Evolutionary conservation across 1,140 invertebrate species (phyloP).

Genomic region (Caenorhabditis brenneri): DNA sequence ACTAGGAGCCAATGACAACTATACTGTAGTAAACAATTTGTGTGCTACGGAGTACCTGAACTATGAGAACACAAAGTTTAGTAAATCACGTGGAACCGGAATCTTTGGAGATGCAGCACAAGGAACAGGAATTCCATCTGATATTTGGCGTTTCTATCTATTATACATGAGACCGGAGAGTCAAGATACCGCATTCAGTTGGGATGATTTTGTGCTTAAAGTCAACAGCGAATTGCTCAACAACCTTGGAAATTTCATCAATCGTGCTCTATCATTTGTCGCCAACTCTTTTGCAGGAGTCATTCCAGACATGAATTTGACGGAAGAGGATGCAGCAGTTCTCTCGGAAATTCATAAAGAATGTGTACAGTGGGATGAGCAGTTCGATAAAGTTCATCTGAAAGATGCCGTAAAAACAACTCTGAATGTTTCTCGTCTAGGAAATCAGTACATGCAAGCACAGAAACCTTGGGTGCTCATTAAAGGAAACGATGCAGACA

Average conservation of each 20-base stretch:
- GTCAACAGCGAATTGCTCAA: conserved; percentile 96
- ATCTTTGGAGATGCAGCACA: conserved; percentile 94
- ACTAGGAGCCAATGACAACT: conserved; percentile 82
- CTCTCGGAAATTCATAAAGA: conserved; percentile 77
- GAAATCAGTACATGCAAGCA: conserved; percentile 94
- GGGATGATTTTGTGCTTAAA: conserved; percentile 69
- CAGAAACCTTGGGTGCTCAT: conserved; percentile 92
- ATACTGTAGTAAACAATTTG: conserved; percentile 84
- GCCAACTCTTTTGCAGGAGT: conserved; percentile 82
- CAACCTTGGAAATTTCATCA: conserved; percentile 97
- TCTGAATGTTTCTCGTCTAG: conserved; percentile 84
- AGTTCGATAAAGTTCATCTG: conserved; percentile 75
- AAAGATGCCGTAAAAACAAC: conserved; percentile 86
- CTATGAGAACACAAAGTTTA: conserved; percentile 98
- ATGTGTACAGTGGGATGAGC: conserved; percentile 20
- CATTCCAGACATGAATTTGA: conserved; percentile 79
- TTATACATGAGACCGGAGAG: conserved; percentile 90
- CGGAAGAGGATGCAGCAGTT: conserved; percentile 79
- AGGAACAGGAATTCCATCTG: conserved; percentile 87
- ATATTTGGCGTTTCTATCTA: conserved; percentile 97
- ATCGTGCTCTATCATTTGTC: conserved; percentile 84
- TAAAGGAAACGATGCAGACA: conserved; percentile 81
- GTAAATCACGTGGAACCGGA: conserved; percentile 94
- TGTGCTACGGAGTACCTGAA: conserved; percentile 98
- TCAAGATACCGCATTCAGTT: conserved; percentile 72